Base-by-base conservation (phyloP, 1,140 invertebrate species). In the Apis mellifera region DNA sequence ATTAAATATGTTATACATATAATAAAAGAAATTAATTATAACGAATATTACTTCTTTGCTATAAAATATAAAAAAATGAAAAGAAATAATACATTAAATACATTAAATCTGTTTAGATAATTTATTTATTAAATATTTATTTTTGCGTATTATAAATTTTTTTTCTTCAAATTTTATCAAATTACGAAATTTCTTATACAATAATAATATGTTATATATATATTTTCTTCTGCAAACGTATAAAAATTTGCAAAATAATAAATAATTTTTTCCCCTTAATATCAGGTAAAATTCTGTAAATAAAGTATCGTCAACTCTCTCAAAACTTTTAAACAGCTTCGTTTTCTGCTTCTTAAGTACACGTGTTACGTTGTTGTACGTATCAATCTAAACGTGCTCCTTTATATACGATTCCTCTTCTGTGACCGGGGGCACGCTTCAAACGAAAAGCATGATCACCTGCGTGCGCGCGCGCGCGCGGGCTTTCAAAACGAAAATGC, bases 81-180 rank as follows among this genome's bases (percentile, higher is more conserved):
- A 64, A 21, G 19, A 68, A 32, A 32, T 3, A 32, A 32, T 32
- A 32, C 32, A 32, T 32, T 23, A 71, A 52, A 60, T 5, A 48
- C 15, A 48, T 54, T 62, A 26, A 64, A 50, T 69, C 15, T n/a
- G 2, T 17, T 71, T 71, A 23, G 32, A 79, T 74, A 73, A 57
- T 48, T 73, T 64, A n/a, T n/a, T n/a, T n/a, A n/a, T n/a, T n/a
- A n/a, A n/a, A n/a, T 72, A 80, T 80, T 72, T 66, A 73, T 80
- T 66, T 73, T 66, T 62, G 8, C 11, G 23, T 71, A 71, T 71
- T 79, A 62, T 48, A 79, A 79, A 71, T 42, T 21, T n/a, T 60
- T n/a, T 52, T 26, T 26, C 13, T 62, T 23, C 1, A 50, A 32
- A 3, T 23, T 59, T 26, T 9, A 2, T 62, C 15, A 12, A 26